These are phyloP conservation scores for Otis tarda DNA, from an alignment of 2,113 vertebrate species.

Conservation along the genomic window DNA sequence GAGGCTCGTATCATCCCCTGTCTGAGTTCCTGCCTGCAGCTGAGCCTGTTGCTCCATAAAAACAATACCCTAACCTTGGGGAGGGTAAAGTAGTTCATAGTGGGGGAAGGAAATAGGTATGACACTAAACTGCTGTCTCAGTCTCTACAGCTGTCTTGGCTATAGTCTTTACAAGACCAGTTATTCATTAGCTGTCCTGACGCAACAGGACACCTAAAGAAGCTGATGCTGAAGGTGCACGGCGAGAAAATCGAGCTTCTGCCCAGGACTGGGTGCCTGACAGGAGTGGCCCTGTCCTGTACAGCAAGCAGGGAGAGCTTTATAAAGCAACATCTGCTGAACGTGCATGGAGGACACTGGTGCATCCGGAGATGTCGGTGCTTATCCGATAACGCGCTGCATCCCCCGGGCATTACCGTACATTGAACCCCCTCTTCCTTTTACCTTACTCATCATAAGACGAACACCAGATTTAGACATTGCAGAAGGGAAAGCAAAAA, in stretches of 20 bases:
- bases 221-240: not conserved
- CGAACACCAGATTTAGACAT: not conserved
- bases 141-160: not conserved
- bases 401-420: not conserved
- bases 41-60: not conserved
- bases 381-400: fast-evolving
- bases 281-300: not conserved
- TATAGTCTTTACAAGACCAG: not conserved
- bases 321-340: not conserved
- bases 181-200: not conserved
- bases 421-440: not conserved
- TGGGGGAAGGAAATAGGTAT: not conserved
- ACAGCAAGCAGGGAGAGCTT: not conserved
- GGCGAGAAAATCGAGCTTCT: not conserved
- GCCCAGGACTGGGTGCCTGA: not conserved
- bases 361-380: not conserved
- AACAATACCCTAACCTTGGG: not conserved
- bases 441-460: not conserved
- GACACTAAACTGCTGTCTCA: not conserved
- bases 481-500: not conserved
- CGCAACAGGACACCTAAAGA: not conserved
- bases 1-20: not conserved
- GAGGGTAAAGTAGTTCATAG: not conserved
- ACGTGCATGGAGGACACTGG: not conserved
- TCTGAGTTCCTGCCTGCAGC: not conserved